Percentiles rank a stretch among this genome's conserved stretches.
Evolutionary conservation across 2,113 vertebrate species (phyloP).

Genomic region (Argyrosomus japonicus): DNA sequence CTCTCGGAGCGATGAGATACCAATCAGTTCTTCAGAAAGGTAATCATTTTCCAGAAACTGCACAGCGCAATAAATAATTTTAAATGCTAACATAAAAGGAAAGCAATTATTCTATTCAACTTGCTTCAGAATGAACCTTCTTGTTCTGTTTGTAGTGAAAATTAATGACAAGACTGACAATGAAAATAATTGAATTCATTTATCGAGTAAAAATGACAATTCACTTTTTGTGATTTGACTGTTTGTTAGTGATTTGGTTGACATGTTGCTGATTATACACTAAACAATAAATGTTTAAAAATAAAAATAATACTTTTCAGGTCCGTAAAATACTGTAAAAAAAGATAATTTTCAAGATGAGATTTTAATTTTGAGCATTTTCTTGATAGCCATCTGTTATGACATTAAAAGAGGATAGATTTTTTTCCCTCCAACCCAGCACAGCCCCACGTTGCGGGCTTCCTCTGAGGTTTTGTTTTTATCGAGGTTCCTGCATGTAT

Average conservation of each 20-base stretch:
- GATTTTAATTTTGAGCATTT: background rate
- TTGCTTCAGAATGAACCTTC: background rate
- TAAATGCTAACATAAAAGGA: background rate
- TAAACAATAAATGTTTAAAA: background rate
- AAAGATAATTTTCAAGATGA: too few species aligned
- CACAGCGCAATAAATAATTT: background rate
- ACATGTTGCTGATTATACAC: background rate
- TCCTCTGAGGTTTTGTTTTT: conserved; percentile 67
- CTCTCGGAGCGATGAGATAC: too few species aligned
- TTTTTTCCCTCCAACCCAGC: conserved; percentile 17
- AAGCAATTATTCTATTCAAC: background rate
- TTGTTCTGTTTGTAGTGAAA: background rate
- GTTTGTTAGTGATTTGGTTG: background rate
- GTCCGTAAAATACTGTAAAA: too few species aligned
- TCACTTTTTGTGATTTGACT: background rate
- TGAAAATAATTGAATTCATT: background rate
- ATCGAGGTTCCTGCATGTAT: conserved; percentile 73
- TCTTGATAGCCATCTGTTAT: background rate
- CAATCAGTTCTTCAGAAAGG: background rate
- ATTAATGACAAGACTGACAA: background rate
- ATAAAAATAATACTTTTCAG: too few species aligned
- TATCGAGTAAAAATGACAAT: background rate
- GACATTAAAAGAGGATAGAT: conserved; percentile 48
- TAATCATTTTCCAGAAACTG: background rate
- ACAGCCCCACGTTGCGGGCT: conserved; percentile 31